Evolutionary conservation across 2,113 vertebrate genomes (phyloP).

Genomic region (Ptilonorhynchus violaceus): DNA sequence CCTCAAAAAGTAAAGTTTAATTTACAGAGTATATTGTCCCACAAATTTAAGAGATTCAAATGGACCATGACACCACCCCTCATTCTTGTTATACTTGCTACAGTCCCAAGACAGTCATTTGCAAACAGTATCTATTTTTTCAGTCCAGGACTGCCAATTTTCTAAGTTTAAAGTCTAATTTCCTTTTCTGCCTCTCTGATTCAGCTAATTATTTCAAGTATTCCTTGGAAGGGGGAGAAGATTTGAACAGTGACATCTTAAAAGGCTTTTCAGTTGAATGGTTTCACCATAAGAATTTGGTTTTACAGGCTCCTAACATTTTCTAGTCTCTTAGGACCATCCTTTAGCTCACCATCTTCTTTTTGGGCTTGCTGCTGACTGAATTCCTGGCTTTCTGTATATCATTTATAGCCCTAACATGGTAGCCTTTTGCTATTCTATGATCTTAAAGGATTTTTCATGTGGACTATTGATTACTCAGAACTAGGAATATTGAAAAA

Average conservation of each 20-base stretch:
- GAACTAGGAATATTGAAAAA: not conserved
- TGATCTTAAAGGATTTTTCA: not conserved
- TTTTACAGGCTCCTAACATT: not conserved
- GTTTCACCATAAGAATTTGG: not conserved
- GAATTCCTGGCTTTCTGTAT: not conserved
- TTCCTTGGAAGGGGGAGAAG: not conserved
- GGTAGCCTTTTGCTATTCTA: not conserved
- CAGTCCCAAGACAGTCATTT: not conserved
- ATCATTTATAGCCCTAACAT: not conserved
- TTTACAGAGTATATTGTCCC: not conserved
- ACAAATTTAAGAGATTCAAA: not conserved
- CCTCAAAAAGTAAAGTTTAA: not conserved
- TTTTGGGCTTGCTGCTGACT: not conserved
- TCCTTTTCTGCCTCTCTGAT: not conserved
- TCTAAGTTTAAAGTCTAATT: not conserved
- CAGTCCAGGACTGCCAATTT: not conserved
- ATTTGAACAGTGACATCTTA: not conserved
- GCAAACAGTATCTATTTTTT: not conserved
- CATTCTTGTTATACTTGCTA: not conserved
- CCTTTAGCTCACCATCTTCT: accelerated
- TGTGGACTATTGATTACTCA: not conserved
- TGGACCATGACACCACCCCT: not conserved
- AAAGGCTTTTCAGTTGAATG: not conserved
- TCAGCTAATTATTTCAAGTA: not conserved
- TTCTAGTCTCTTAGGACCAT: not conserved